These are phyloP conservation scores for Himalopsyche tibetana DNA, from an alignment of 2,888 invertebrate species.

Conservation along the genomic window DNA sequence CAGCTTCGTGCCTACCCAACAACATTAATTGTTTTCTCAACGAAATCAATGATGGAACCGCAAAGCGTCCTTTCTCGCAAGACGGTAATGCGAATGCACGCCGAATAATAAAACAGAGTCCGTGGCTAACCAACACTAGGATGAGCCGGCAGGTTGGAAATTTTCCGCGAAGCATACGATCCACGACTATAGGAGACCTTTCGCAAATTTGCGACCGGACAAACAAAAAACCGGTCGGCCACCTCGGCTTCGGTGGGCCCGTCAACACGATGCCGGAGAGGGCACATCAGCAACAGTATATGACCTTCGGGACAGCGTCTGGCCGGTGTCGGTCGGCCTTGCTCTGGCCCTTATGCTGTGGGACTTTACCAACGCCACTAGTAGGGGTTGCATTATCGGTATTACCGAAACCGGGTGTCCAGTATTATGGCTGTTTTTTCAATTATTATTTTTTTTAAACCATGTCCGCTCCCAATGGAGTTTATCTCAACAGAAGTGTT, in stretches of 20 bases:
- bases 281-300: background rate
- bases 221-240: slow-evolving; percentile 19
- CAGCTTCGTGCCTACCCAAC: too few species aligned
- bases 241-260: background rate
- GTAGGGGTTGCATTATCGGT: background rate
- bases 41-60: too few species aligned
- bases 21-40: too few species aligned
- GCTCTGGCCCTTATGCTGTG: background rate
- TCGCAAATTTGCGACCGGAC: background rate
- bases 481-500: too few species aligned
- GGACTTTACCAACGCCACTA: background rate
- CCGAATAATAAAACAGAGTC: too few species aligned
- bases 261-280: background rate
- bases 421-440: too few species aligned
- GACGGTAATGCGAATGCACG: too few species aligned
- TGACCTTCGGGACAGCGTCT: background rate
- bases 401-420: too few species aligned
- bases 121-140: too few species aligned
- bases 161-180: background rate
- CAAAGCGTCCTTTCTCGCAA: too few species aligned
- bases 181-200: background rate
- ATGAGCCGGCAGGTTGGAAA: background rate
- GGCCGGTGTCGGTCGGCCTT: background rate
- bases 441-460: too few species aligned
- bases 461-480: too few species aligned